A percentile compares a stretch with the other conserved stretches of the same genome.
Evolutionary conservation across 2,888 invertebrate species (phyloP).

Genomic region (Dendrolimus pini): DNA sequence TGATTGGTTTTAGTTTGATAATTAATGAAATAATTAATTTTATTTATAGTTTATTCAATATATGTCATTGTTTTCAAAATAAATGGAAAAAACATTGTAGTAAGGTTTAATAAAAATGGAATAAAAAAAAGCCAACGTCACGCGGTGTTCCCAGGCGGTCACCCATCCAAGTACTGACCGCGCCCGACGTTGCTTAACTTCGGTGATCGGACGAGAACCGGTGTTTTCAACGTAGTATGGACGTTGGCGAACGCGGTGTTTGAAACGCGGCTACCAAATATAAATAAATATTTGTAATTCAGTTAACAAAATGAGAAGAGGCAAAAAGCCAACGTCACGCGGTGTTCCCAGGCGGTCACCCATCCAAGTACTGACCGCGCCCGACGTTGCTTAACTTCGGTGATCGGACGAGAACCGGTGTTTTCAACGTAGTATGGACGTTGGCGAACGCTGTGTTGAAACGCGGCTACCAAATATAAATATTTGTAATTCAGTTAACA

Average conservation of each 20-base stretch:
- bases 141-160: conserved; percentile 54
- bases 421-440: conserved; percentile 50
- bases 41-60: too few species aligned
- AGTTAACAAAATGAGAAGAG: too few species aligned
- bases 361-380: conserved; percentile 71
- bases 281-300: conserved; percentile 19
- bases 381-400: conserved; percentile 72
- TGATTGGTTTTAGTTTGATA: too few species aligned
- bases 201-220: conserved; percentile 72
- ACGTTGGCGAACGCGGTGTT: too few species aligned
- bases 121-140: conserved; percentile 31
- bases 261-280: too few species aligned
- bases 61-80: too few species aligned
- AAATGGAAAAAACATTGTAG: too few species aligned
- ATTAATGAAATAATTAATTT: too few species aligned
- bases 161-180: conserved; percentile 60
- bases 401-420: conserved; percentile 69
- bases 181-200: conserved; percentile 71
- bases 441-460: conserved; percentile 20
- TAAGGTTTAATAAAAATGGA: too few species aligned
- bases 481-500: too few species aligned
- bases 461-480: too few species aligned
- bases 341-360: conserved; percentile 65
- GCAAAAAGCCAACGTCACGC: conserved; percentile 38
- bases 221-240: conserved; percentile 22